Percentiles rank a stretch among this genome's conserved stretches.
phyloP scores from a whole-genome alignment of 2,113 vertebrate species.

The Callipepla californica region DNA sequence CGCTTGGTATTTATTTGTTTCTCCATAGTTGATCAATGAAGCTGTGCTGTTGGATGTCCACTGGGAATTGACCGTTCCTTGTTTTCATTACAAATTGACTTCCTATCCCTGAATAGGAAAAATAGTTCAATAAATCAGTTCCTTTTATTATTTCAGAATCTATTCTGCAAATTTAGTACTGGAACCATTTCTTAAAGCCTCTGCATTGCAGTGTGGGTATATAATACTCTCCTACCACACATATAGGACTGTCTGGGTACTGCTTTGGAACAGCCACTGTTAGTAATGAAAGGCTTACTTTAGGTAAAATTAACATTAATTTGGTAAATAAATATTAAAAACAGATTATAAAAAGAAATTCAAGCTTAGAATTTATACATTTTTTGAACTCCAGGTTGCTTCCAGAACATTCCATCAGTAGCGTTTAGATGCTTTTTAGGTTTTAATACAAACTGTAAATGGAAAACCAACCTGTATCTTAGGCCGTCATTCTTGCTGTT shows the following conservation, averaged over 20 bases:
- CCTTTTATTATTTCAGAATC: neutral
- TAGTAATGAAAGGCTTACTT: neutral
- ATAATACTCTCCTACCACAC: too few relatives aligned
- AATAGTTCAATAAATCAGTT: neutral
- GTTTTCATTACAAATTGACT: neutral
- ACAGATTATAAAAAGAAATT: neutral
- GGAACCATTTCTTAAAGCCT: neutral
- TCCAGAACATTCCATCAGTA: neutral
- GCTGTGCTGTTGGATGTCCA: neutral
- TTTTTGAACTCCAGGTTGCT: neutral
- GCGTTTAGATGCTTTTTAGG: neutral
- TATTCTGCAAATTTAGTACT: neutral
- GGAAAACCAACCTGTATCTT: neutral
- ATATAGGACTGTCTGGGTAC: neutral
- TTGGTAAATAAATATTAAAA: neutral
- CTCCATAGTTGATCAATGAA: neutral
- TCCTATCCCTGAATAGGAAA: neutral
- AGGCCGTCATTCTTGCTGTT: neutral
- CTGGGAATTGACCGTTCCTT: neutral
- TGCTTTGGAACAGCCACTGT: neutral
- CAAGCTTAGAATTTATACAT: neutral
- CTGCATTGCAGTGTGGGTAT: neutral
- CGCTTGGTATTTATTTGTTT: neutral
- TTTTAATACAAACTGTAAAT: neutral
- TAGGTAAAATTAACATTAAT: neutral